phyloP scores from a whole-genome alignment of 2,113 vertebrate genomes.

The Corythaeola cristata region DNA sequence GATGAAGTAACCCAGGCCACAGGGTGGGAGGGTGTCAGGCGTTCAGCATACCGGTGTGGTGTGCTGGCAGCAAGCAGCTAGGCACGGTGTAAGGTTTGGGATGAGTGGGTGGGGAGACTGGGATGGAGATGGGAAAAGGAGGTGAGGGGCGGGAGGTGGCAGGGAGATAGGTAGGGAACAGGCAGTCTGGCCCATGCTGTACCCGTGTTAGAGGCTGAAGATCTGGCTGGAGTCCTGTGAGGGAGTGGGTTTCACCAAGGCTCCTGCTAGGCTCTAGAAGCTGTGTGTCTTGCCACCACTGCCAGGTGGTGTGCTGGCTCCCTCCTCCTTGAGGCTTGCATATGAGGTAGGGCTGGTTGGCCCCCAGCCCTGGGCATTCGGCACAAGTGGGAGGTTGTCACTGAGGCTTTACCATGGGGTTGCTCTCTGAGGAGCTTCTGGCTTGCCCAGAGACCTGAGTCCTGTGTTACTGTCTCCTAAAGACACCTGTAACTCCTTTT shows the following conservation, averaged over 20 bases:
- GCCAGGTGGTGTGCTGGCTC: rapidly evolving
- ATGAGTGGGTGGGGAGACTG: not conserved
- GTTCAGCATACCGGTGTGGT: rapidly evolving
- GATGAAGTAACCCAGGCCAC: not conserved
- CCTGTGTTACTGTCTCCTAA: too few relatives aligned
- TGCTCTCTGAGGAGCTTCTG: not conserved
- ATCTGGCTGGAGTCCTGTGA: not conserved
- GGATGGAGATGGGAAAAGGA: not conserved
- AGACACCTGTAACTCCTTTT: not conserved
- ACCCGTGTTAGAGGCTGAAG: not conserved
- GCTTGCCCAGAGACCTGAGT: rapidly evolving
- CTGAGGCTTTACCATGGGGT: not conserved
- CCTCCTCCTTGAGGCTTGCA: not conserved
- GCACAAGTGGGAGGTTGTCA: rapidly evolving
- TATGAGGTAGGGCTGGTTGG: not conserved
- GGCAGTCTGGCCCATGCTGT: rapidly evolving
- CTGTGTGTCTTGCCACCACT: not conserved
- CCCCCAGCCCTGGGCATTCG: too few relatives aligned
- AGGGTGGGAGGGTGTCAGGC: not conserved
- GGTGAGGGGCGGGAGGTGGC: not conserved
- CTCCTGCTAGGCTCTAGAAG: not conserved
- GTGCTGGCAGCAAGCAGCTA: not conserved
- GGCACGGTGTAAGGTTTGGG: rapidly evolving
- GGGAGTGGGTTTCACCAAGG: not conserved
- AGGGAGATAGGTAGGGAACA: not conserved